Evolutionary conservation across 2,113 vertebrate genomes (phyloP).

Genomic region (Sialia sialis): DNA sequence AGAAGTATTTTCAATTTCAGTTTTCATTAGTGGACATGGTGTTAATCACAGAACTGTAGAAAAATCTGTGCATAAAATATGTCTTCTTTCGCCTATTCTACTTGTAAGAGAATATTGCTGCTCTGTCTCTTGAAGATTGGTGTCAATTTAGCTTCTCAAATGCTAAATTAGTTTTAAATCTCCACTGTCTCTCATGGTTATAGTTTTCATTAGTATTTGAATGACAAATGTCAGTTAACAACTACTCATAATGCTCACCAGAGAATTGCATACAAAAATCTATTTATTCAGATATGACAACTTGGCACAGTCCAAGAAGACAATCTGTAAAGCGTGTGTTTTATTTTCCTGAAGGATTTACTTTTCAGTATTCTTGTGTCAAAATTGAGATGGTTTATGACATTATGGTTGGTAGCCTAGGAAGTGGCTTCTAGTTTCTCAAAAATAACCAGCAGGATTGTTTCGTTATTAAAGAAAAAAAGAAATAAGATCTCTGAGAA

Average conservation of each 20-base stretch:
- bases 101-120: background rate
- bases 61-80: background rate
- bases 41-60: background rate
- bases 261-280: background rate
- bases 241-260: background rate
- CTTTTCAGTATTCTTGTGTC: background rate
- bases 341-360: conserved; percentile 5
- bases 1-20: background rate
- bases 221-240: background rate
- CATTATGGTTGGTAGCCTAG: background rate
- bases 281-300: background rate
- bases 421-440: background rate
- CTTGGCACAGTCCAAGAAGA: background rate
- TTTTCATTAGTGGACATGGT: background rate
- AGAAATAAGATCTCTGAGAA: background rate
- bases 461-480: background rate
- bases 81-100: background rate
- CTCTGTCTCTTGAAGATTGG: background rate
- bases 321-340: background rate
- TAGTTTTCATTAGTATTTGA: background rate
- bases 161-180: background rate
- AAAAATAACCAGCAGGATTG: background rate
- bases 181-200: background rate
- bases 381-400: background rate
- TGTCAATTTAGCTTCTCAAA: background rate